Base-by-base conservation (phyloP, 1,140 invertebrate genomes). In the Melipona quadrifasciata region DNA sequence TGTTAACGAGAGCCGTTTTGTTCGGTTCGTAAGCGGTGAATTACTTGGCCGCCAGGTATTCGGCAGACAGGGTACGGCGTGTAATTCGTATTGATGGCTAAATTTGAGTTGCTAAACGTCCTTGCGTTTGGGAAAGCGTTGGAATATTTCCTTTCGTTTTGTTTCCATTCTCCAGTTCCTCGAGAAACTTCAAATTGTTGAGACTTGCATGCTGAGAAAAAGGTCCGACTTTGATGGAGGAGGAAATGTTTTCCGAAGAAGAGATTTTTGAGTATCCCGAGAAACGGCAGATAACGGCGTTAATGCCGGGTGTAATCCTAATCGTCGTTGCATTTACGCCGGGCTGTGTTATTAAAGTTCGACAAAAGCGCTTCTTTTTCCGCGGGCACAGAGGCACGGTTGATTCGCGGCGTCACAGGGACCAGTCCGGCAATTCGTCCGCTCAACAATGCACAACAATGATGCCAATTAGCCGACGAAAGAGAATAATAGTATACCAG, bases 401-500 rank as follows among this genome's bases (percentile, higher is more conserved):
- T 77, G 80, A 82, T 86, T 82, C 80, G 80, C 21, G 55, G 53
- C 61, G 51, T 65, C 27, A 14, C 16, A 12, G 57, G 55, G 61
- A 67, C 84, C 39, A 6, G 34, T 2, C 58, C 58, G 51, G 82
- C 79, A 82, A 85, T 86, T 83, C 73, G 84, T 68, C 55, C 55
- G 84, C 83, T 57, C 73, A 58, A 86, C 84, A 86, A 86, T 83
- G 75, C 81, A 58, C 88, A 84, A 90, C 87, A 89, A 89, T 85
- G 88, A 87, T 70, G 88, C 67, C 88, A 90, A 90, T 90, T 90
- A 90, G 86, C 67, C 73, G 67, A 84, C 85, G 75, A 86, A 87
- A 82, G 80, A 68, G 77, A 82, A 84, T 75, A 84, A 85, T 80
- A 73, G 77, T 85, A 72, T 78, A 82, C 70, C 73, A 79, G 78